Percentiles rank a stretch among this genome's conserved stretches.
phyloP scores from a whole-genome alignment of 2,888 invertebrate species.

The Nowickia ferox region DNA sequence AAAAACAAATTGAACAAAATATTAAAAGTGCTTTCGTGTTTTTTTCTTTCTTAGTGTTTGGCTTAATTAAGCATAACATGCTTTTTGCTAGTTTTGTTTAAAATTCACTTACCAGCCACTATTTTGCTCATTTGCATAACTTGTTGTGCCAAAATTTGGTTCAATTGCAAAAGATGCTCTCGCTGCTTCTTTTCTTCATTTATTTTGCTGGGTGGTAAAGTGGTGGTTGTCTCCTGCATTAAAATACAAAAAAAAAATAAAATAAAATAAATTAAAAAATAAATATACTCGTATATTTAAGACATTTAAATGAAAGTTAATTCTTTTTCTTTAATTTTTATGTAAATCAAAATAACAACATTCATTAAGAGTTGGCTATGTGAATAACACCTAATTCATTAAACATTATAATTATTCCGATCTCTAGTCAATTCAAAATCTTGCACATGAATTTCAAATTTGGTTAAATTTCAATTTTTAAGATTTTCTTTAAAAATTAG shows the following conservation, averaged over 20 bases:
- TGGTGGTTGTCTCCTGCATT: constrained; percentile 78
- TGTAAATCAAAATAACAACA: too few relatives aligned
- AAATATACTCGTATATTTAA: too few relatives aligned
- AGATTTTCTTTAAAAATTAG: too few relatives aligned
- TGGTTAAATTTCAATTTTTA: too few relatives aligned
- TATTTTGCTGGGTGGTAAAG: constrained; percentile 88
- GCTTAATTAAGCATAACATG: constrained; percentile 59
- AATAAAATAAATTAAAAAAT: neutral
- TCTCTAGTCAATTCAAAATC: too few relatives aligned
- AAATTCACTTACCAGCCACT: constrained; percentile 91
- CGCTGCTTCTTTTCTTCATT: constrained; percentile 93
- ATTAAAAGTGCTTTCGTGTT: constrained; percentile 69
- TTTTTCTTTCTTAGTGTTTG: constrained; percentile 38
- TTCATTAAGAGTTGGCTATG: too few relatives aligned
- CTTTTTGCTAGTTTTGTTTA: constrained; percentile 56
- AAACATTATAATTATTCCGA: too few relatives aligned
- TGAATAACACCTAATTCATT: too few relatives aligned
- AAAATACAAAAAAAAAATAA: neutral
- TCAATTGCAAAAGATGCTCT: constrained; percentile 94
- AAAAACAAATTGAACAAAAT: constrained; percentile 68
- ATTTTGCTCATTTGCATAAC: constrained; percentile 98
- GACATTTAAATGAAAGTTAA: neutral
- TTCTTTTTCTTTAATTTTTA: neutral
- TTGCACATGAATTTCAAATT: too few relatives aligned
- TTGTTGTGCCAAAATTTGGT: constrained; percentile 95